These are phyloP conservation scores for Dermatemys mawii DNA, from an alignment of 2,113 vertebrate species.

Conservation along the genomic window DNA sequence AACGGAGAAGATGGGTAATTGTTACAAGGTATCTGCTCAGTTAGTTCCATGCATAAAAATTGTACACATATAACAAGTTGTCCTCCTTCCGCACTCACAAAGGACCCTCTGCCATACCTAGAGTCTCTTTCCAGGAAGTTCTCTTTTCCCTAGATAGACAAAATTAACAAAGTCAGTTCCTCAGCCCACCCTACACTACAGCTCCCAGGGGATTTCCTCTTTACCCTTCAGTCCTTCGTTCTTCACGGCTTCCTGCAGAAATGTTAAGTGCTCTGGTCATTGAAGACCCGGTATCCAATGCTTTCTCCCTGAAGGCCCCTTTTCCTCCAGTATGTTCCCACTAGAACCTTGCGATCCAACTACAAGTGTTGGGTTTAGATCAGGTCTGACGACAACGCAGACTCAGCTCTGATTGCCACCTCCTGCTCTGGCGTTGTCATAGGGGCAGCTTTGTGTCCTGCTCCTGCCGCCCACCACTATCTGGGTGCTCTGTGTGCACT, in stretches of 20 bases:
- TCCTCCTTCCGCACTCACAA: not conserved
- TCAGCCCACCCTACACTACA: not conserved
- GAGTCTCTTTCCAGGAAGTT: not conserved
- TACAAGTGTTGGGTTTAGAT: not conserved
- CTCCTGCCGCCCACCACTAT: not conserved
- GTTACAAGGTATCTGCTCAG: not conserved
- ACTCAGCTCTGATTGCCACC: not conserved
- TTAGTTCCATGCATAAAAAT: conserved; percentile 2
- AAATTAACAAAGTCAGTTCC: not conserved
- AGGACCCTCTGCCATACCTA: not conserved
- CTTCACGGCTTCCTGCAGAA: not conserved
- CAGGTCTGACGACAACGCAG: not conserved
- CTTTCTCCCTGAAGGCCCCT: not conserved
- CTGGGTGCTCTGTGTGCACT: not conserved
- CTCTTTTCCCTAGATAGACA: not conserved
- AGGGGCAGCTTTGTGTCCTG: not conserved
- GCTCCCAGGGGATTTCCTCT: not conserved
- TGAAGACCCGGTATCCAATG: not conserved
- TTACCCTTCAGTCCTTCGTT: not conserved
- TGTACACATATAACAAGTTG: conserved; percentile 24
- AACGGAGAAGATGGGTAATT: not conserved
- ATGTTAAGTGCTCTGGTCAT: not conserved
- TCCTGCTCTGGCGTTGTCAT: not conserved
- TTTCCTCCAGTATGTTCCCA: not conserved
- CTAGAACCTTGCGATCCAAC: not conserved